phyloP scores from a whole-genome alignment of 2,797 vertebrate genomes.

The Halcyon leucocephala region DNA sequence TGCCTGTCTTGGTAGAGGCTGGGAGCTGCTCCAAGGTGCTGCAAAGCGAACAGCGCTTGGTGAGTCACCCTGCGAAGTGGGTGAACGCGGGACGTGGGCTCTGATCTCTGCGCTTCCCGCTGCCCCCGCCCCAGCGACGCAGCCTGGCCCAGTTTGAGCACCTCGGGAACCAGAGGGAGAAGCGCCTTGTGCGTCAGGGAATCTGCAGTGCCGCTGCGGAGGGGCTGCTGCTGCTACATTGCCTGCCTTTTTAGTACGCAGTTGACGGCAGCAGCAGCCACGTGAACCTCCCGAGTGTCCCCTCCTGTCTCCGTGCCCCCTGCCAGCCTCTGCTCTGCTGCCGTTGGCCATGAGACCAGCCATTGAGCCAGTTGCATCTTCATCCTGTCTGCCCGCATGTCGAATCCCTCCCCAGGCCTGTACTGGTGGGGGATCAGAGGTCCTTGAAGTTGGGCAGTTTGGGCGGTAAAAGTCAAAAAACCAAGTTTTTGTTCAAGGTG shows the following conservation, averaged over 20 bases:
- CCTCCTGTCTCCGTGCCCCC: background rate
- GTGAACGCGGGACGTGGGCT: background rate
- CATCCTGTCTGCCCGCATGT: background rate
- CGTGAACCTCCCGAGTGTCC: accelerated
- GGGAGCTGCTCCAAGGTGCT: background rate
- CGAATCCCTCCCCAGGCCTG: accelerated
- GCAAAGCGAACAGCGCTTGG: background rate
- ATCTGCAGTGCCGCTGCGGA: background rate
- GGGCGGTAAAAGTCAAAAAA: background rate
- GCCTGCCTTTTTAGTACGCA: background rate
- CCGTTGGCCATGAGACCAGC: accelerated
- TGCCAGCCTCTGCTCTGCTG: background rate
- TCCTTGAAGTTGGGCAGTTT: background rate
- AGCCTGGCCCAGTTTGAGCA: background rate
- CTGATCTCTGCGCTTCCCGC: accelerated
- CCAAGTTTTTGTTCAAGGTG: background rate
- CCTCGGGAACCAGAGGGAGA: accelerated
- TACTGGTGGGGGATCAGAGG: accelerated
- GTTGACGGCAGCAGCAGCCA: background rate
- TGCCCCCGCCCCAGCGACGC: background rate
- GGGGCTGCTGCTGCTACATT: background rate
- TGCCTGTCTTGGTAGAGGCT: background rate
- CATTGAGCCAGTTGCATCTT: accelerated
- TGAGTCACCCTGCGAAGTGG: background rate
- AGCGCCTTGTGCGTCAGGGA: accelerated